phyloP scores from a whole-genome alignment of 1,140 invertebrate genomes.

The Sarcophaga peregrina region DNA sequence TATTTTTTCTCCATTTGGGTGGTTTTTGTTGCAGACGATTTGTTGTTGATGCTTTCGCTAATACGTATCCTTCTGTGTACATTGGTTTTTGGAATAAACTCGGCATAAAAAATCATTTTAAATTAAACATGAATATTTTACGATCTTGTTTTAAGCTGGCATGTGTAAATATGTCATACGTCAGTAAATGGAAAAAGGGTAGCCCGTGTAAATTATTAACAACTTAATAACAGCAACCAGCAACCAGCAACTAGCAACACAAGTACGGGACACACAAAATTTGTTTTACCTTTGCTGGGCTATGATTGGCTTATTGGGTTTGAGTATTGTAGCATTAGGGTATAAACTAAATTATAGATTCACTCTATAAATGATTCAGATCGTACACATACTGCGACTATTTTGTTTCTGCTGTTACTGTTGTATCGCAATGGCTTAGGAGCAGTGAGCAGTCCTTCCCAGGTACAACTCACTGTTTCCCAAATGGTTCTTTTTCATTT shows the following conservation, averaged over 20 bases:
- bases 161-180: slow-evolving; percentile 46
- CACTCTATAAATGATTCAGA: not conserved
- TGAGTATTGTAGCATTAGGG: too few species aligned
- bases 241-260: slow-evolving; percentile 19
- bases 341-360: not conserved
- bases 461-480: not conserved
- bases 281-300: too few species aligned
- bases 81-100: too few species aligned
- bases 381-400: not conserved
- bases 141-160: not conserved
- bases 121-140: slow-evolving; percentile 23
- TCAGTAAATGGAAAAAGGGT: slow-evolving; percentile 45
- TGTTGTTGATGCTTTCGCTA: too few species aligned
- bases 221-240: slow-evolving; percentile 31
- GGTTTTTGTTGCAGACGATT: too few species aligned
- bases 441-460: not conserved
- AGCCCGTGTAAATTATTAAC: slow-evolving; percentile 37
- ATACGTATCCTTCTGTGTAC: too few species aligned
- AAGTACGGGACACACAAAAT: not conserved
- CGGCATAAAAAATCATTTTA: not conserved
- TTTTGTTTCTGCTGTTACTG: not conserved
- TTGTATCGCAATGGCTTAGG: not conserved
- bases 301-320: too few species aligned
- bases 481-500: not conserved
- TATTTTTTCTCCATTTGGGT: too few species aligned